phyloP scores from a whole-genome alignment of 2,797 vertebrate species.

The Lemur catta region DNA sequence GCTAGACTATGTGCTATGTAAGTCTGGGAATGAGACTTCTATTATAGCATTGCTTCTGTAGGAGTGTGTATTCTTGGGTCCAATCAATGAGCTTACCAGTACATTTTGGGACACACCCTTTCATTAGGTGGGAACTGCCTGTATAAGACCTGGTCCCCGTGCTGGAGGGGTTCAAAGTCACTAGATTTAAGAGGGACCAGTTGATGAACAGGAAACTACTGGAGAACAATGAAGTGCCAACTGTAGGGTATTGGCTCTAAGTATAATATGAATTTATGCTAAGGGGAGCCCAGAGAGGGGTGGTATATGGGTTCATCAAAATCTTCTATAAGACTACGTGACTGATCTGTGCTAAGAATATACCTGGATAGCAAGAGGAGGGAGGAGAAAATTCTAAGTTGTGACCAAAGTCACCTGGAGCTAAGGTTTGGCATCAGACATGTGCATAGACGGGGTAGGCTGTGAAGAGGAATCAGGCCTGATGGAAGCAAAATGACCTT shows the following conservation, averaged over 20 bases:
- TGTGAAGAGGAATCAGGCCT: neutral
- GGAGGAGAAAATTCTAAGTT: neutral
- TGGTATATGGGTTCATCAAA: neutral
- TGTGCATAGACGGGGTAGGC: neutral
- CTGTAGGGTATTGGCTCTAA: neutral
- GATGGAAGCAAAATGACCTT: constrained; percentile 12
- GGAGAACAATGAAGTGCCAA: neutral
- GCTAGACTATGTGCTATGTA: neutral
- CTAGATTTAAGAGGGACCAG: neutral
- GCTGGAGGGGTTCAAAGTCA: neutral
- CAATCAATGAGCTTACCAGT: neutral
- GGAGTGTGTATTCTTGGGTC: neutral
- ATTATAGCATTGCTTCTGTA: neutral
- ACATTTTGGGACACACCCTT: neutral
- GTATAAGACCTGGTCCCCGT: neutral
- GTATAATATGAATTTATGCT: neutral
- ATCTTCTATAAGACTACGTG: neutral
- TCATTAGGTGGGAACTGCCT: neutral
- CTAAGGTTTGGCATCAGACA: neutral
- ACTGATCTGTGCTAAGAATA: neutral
- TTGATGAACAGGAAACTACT: constrained; percentile 43
- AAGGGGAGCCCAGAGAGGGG: neutral
- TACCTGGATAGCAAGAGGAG: neutral
- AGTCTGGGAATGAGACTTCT: neutral
- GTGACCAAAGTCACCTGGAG: neutral